These are phyloP conservation scores for Leucoraja erinaceus DNA, from an alignment of 2,113 vertebrate species.

Conservation along the genomic window DNA sequence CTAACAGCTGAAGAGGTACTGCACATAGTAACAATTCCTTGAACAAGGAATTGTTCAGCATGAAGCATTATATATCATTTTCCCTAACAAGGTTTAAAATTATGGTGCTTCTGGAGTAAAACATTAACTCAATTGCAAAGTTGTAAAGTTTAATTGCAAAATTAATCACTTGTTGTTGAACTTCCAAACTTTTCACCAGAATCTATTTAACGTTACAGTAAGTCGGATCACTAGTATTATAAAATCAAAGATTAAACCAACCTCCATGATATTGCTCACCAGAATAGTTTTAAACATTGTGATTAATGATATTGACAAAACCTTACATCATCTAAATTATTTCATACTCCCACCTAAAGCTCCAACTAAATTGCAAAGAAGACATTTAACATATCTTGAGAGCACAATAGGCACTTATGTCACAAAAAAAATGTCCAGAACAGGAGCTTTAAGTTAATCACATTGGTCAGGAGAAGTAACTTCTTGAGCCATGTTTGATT, in stretches of 20 bases:
- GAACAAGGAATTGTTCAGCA: neutral
- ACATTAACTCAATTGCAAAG: slow-evolving; percentile 28
- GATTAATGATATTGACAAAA: neutral
- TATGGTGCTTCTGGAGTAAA: slow-evolving; percentile 21
- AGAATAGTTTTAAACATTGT: neutral
- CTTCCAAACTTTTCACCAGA: neutral
- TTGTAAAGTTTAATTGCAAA: neutral
- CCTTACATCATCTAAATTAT: neutral
- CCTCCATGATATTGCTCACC: neutral
- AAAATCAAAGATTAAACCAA: neutral
- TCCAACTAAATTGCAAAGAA: neutral
- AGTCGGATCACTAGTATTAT: neutral
- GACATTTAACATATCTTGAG: neutral
- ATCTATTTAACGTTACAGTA: neutral
- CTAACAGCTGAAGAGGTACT: neutral
- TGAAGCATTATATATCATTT: slow-evolving; percentile 24
- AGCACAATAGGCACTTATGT: neutral
- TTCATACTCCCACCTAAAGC: neutral
- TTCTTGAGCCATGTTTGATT: neutral
- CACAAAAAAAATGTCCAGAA: too few relatives aligned
- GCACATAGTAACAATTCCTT: neutral
- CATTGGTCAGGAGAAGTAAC: neutral
- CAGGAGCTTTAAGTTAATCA: neutral
- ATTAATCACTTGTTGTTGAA: neutral
- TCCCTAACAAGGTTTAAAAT: neutral